Conservation (phyloP, 2,888 invertebrate species). For the Brassicogethes aeneus region DNA sequence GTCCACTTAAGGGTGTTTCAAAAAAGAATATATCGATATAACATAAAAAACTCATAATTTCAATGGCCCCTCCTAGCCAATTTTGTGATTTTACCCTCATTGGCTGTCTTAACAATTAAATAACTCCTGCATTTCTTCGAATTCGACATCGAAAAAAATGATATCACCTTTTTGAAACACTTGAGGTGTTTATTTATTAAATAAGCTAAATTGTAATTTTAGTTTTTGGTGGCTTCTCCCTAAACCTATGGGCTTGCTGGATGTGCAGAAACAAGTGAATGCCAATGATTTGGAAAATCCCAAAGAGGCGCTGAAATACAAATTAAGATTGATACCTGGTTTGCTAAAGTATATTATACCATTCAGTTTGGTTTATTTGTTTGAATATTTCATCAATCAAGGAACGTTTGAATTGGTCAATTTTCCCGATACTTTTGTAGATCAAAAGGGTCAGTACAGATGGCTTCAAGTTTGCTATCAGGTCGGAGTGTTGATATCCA, state of each 20-base stretch:
- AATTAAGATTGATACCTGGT: constrained; percentile 46
- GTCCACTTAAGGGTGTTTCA: no score
- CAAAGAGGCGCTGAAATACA: constrained; percentile 40
- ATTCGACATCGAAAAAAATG: no score
- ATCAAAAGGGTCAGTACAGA: constrained; percentile 58
- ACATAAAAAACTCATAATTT: no score
- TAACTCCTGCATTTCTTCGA: no score
- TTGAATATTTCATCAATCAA: constrained; percentile 84
- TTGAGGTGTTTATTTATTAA: no score
- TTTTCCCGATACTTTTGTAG: constrained; percentile 52
- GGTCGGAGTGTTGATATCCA: constrained; percentile 72
- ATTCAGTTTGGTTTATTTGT: constrained; percentile 65
- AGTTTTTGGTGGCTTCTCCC: constrained; percentile 42
- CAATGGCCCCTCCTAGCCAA: no score
- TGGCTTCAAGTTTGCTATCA: constrained; percentile 80
- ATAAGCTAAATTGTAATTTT: no score
- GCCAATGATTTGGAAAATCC: constrained; percentile 25
- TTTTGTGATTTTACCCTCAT: no score
- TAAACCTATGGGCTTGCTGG: constrained; percentile 25
- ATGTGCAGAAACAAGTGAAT: constrained; percentile 28
- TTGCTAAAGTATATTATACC: constrained; percentile 70
- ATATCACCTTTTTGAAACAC: no score
- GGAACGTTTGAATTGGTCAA: constrained; percentile 73
- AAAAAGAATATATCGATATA: no score
- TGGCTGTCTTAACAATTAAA: no score